These are phyloP conservation scores for Microdon myrmicae DNA, from an alignment of 2,888 invertebrate genomes.

Conservation along the genomic window DNA sequence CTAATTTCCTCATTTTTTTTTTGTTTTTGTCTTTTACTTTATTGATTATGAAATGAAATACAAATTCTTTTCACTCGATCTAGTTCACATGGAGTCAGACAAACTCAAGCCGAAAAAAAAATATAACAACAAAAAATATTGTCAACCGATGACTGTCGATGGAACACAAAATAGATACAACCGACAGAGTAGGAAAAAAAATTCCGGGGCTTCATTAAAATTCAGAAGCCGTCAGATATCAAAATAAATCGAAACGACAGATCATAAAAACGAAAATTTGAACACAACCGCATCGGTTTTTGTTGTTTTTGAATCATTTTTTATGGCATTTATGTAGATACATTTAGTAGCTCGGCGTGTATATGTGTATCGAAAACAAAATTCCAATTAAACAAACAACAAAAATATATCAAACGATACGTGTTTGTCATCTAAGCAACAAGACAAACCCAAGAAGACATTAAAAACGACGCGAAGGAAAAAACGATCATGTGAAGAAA, in stretches of 20 bases:
- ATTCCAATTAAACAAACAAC: conserved; percentile 35
- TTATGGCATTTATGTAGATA: conserved; percentile 52
- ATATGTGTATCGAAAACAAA: conserved; percentile 42
- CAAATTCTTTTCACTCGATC: conserved; percentile 33
- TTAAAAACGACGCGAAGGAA: conserved; percentile 7
- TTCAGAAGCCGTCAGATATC: conserved; percentile 52
- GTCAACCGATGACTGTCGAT: conserved; percentile 35
- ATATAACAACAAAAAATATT: too few relatives aligned
- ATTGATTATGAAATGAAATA: conserved; percentile 40
- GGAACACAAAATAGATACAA: conserved; percentile 37
- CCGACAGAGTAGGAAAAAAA: conserved; percentile 17
- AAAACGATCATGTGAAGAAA: conserved; percentile 1
- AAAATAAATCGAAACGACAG: conserved; percentile 67
- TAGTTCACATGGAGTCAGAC: conserved; percentile 26
- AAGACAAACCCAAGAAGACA: conserved; percentile 6
- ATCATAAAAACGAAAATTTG: conserved; percentile 61
- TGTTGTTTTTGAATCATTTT: conserved; percentile 54
- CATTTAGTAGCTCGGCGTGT: conserved; percentile 9
- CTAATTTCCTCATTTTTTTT: too few relatives aligned
- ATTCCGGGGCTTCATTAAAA: conserved; percentile 40
- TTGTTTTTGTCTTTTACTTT: not conserved
- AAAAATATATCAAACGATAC: conserved; percentile 22
- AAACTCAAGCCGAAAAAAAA: conserved; percentile 15
- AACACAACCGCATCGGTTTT: conserved; percentile 44
- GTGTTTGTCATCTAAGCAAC: conserved; percentile 31